phyloP scores from a whole-genome alignment of 2,797 vertebrate genomes.

The Hozukius guyotensis region DNA sequence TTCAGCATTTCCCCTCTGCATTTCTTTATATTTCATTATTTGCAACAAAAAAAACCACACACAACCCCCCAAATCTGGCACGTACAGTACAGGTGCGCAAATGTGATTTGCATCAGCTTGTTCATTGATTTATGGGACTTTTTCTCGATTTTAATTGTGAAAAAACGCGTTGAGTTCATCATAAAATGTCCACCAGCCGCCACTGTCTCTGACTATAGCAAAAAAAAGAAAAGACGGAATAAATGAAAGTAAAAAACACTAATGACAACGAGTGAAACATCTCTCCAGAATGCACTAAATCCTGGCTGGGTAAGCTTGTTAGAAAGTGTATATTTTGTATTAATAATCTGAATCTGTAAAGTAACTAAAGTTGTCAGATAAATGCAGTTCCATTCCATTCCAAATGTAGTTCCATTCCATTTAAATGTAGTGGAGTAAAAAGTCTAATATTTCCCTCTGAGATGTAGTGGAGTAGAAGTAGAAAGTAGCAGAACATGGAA shows the following conservation, averaged over 20 bases:
- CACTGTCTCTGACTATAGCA: conserved; percentile 50
- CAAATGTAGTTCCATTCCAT: too few species aligned
- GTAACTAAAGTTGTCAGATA: too few species aligned
- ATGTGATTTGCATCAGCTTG: conserved; percentile 28
- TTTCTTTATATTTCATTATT: conserved; percentile 4
- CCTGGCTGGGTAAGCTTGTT: conserved; percentile 38
- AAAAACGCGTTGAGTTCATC: too few species aligned
- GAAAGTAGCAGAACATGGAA: too few species aligned
- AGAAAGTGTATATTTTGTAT: conserved; percentile 1
- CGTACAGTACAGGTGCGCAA: not conserved
- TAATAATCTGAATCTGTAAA: too few species aligned
- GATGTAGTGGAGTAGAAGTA: too few species aligned
- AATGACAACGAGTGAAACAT: conserved; percentile 42
- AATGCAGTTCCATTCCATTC: too few species aligned
- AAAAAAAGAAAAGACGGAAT: conserved; percentile 11
- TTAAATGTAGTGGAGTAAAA: too few species aligned
- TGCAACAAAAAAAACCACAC: not conserved
- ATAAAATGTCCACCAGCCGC: too few species aligned
- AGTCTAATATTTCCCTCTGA: too few species aligned
- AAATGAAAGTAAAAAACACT: conserved; percentile 38
- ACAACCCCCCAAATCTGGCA: conserved; percentile 6
- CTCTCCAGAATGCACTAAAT: conserved; percentile 35
- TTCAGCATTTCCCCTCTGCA: conserved; percentile 7
- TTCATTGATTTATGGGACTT: not conserved
- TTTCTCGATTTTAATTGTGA: too few species aligned